phyloP scores from a whole-genome alignment of 1,140 invertebrate species.

The Drosophila albomicans region DNA sequence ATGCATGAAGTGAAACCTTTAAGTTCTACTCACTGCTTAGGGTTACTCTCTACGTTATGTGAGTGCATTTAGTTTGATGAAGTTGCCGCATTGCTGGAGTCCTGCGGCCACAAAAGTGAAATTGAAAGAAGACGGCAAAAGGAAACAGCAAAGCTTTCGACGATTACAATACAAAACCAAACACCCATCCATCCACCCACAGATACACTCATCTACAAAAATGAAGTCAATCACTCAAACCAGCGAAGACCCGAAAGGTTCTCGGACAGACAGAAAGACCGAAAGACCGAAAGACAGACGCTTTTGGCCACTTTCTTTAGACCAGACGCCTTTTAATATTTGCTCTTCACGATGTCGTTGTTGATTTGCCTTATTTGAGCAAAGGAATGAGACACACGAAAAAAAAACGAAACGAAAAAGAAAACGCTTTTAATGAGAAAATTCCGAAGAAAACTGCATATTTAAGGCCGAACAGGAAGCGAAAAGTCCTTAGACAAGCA shows the following conservation, averaged over 20 bases:
- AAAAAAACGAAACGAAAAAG: constrained; percentile 42
- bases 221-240: constrained; percentile 79
- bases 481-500: constrained; percentile 34
- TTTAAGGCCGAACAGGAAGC: constrained; percentile 72
- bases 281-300: neutral
- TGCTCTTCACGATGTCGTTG: constrained; percentile 49
- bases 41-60: constrained; percentile 22
- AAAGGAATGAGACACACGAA: constrained; percentile 18
- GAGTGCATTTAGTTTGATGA: constrained; percentile 72
- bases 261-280: neutral
- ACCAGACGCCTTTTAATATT: constrained; percentile 80
- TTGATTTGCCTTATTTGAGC: constrained; percentile 67
- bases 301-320: constrained; percentile 58
- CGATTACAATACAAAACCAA: constrained; percentile 27
- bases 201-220: constrained; percentile 6
- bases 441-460: constrained; percentile 82
- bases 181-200: neutral
- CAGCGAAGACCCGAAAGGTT: constrained; percentile 37
- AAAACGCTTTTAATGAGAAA: constrained; percentile 75
- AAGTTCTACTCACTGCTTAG: constrained; percentile 53
- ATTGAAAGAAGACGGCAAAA: constrained; percentile 35
- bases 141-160: constrained; percentile 8
- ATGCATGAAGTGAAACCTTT: constrained; percentile 78
- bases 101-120: constrained; percentile 59
- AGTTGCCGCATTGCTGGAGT: constrained; percentile 50